Base-by-base conservation (phyloP, 2,113 vertebrate species). In the Hymenochirus boettgeri region DNA sequence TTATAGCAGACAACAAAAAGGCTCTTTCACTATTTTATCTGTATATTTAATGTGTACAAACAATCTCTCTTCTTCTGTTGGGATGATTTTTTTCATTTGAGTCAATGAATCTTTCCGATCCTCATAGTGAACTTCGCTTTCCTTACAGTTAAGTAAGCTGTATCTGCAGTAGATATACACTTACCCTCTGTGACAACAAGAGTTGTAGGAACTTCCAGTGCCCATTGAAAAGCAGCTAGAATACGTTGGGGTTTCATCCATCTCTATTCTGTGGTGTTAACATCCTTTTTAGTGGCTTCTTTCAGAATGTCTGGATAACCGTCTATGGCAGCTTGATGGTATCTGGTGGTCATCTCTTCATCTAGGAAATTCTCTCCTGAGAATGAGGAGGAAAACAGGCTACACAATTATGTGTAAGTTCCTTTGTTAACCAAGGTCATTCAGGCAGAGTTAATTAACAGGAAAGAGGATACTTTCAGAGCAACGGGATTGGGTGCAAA, bases 241-340 rank as follows among this genome's bases (percentile, higher is more conserved):
- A 97, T 80, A 0, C n/a, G 94, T 95, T 22, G 96, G 95, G 0
- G 96, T 99, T n/a, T n/a, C 95, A 99, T 95, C 95, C 95, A 31
- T 98, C 96, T 2, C 89, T 90, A 39, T 98, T n/a, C 93, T 0
- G 80, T 76, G 2, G 84, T 74, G 65, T 99, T 99, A 62, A 99
- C 85, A 58, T 99, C 96, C 65, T 90, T 92, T 71, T 71, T 91
- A 0, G 96, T 98, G 62, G 93, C 94, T 78, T 99, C 94, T 76
- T 96, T 99, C 69, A 99, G 50, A 26, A 97, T 85, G 24, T 92
- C 94, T 75, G 93, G 70, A 47, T 98, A 92, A 72, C 92, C 92
- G 5, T 99, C 96, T 0, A 87, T 86, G 0, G 96, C 94, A 25
- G 96, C 96, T 78, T 93, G 93, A 81, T 98, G 96, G 63, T 97